phyloP scores from a whole-genome alignment of 2,113 vertebrate species.

The Melospiza melodia region DNA sequence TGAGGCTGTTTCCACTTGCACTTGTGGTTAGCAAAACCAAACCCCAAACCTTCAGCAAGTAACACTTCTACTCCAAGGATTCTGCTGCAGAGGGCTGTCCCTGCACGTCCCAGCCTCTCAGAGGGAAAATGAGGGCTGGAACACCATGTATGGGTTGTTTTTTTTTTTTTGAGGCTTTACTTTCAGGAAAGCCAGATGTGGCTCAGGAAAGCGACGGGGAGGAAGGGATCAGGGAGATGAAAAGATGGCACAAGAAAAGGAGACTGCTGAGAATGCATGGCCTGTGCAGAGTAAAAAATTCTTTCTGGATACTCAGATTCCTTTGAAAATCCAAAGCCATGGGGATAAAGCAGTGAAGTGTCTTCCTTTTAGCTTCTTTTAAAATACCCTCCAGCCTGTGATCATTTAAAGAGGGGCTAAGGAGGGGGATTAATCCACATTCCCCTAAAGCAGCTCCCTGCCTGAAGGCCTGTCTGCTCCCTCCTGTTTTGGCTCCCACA shows the following conservation, averaged over 20 bases:
- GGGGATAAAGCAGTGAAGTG: background rate
- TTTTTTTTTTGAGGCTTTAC: background rate
- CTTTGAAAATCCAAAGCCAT: conserved; percentile 8
- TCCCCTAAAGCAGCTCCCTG: background rate
- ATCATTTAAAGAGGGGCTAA: background rate
- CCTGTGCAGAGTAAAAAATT: background rate
- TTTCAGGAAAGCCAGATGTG: background rate
- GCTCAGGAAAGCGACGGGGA: background rate
- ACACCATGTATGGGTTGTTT: too few species aligned
- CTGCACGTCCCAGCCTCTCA: background rate
- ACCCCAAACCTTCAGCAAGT: conserved; percentile 20
- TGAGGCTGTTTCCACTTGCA: conserved; percentile 41
- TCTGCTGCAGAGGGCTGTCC: background rate
- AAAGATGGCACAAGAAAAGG: background rate
- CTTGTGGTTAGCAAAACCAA: conserved; percentile 54
- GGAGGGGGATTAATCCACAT: background rate
- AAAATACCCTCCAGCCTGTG: background rate
- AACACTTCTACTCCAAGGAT: background rate
- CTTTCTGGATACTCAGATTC: background rate
- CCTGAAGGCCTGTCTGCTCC: background rate
- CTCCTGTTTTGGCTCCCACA: background rate
- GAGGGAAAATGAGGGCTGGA: background rate
- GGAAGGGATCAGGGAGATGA: background rate
- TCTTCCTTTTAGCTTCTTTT: background rate
- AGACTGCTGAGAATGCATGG: background rate